Conservation (phyloP, 2,888 invertebrate genomes). For the Pseudococcus longispinus region DNA sequence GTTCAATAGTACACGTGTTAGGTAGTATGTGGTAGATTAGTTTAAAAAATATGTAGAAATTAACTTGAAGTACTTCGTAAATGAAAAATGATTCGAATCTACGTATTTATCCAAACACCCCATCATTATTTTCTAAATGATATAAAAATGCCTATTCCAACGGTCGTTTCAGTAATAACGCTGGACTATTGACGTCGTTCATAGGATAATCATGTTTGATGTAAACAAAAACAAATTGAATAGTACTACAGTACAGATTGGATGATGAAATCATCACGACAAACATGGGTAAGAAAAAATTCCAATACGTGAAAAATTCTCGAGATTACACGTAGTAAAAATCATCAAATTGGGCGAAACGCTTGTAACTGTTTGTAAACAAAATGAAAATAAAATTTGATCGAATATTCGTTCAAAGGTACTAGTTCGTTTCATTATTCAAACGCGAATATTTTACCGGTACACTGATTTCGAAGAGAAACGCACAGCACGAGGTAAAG, state of each 20-base stretch:
- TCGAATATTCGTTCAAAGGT: background rate
- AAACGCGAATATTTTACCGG: background rate
- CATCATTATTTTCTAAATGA: too few species aligned
- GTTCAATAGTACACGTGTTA: background rate
- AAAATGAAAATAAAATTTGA: background rate
- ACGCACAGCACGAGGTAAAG: conserved; percentile 3
- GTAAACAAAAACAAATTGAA: background rate
- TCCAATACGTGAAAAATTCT: too few species aligned
- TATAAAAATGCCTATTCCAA: too few species aligned
- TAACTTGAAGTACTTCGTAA: background rate
- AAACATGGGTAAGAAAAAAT: background rate
- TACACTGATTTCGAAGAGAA: background rate
- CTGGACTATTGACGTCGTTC: background rate
- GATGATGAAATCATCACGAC: background rate
- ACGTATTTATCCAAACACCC: background rate
- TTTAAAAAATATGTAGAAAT: background rate
- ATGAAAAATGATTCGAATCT: background rate
- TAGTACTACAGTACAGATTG: too few species aligned
- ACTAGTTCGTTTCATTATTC: background rate
- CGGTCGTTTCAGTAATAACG: too few species aligned
- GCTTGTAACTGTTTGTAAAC: background rate
- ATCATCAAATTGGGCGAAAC: too few species aligned
- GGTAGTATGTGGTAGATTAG: background rate
- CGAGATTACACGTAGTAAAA: too few species aligned
- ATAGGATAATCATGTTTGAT: background rate